A percentile compares a stretch with the other conserved stretches of the same genome.
Evolutionary conservation across 2,888 invertebrate genomes (phyloP).

Genomic region (Petrophora chlorosata): DNA sequence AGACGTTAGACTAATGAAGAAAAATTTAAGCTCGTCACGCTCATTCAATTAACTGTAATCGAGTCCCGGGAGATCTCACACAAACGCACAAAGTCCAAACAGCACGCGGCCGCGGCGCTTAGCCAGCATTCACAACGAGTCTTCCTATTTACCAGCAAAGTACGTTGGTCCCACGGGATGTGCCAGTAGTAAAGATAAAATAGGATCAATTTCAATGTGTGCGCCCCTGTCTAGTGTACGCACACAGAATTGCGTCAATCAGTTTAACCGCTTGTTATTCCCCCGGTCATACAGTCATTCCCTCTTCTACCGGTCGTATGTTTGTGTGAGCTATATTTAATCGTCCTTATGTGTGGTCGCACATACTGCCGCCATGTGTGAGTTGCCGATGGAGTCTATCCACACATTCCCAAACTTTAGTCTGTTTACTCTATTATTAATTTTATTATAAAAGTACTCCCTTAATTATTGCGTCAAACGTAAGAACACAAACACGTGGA

Average conservation of each 20-base stretch:
- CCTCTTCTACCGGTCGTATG: slow-evolving; percentile 44
- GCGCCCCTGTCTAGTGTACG: slow-evolving; percentile 58
- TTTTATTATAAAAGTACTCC: background rate
- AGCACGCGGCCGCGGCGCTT: slow-evolving; percentile 46
- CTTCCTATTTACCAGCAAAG: slow-evolving; percentile 65
- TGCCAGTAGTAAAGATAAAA: slow-evolving; percentile 74
- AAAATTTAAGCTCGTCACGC: slow-evolving; percentile 35
- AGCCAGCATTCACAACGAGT: slow-evolving; percentile 69
- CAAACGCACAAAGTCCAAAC: slow-evolving; percentile 55
- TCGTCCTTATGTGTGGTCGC: slow-evolving; percentile 68
- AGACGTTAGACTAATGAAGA: slow-evolving; percentile 1
- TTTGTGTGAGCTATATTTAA: slow-evolving; percentile 78
- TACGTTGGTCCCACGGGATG: slow-evolving; percentile 78
- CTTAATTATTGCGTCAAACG: background rate
- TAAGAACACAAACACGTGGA: background rate
- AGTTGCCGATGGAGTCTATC: slow-evolving; percentile 78
- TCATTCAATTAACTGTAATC: slow-evolving; percentile 54
- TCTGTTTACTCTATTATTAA: background rate
- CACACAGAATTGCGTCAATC: slow-evolving; percentile 76
- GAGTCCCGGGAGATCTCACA: slow-evolving; percentile 54
- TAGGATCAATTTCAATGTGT: slow-evolving; percentile 68
- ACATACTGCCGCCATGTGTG: slow-evolving; percentile 74
- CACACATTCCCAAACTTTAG: slow-evolving; percentile 66
- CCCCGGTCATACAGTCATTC: slow-evolving; percentile 68
- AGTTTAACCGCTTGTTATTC: slow-evolving; percentile 67